Percentiles rank a stretch among this genome's conserved stretches.
These are phyloP conservation scores for Onychomys leucogaster DNA, from an alignment of 2,797 vertebrate genomes.

Conservation along the genomic window DNA sequence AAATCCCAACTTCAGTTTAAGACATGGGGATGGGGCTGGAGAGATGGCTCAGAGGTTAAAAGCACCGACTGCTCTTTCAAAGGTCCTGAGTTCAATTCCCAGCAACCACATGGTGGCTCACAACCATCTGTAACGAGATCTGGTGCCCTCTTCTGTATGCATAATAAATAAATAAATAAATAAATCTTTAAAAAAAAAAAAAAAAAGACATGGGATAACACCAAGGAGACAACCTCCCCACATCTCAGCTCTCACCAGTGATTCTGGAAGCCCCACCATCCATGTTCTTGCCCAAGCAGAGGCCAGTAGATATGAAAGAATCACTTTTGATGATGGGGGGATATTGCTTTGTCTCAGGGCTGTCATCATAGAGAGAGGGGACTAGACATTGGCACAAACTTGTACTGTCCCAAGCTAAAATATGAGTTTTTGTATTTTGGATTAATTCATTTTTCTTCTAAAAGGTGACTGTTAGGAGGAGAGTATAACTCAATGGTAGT, in stretches of 20 bases:
- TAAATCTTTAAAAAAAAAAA: too few relatives aligned
- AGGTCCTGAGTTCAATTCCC: too few relatives aligned
- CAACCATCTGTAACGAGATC: too few relatives aligned
- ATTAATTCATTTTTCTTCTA: not conserved
- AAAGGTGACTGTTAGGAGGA: not conserved
- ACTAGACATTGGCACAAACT: not conserved
- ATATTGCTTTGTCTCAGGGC: not conserved
- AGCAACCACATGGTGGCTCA: too few relatives aligned
- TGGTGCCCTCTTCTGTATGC: too few relatives aligned
- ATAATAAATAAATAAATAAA: too few relatives aligned
- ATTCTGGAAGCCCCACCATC: not conserved
- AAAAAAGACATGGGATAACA: too few relatives aligned
- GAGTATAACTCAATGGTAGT: not conserved
- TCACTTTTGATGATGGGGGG: not conserved
- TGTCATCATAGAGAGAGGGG: not conserved
- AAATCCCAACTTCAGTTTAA: constrained; percentile 17
- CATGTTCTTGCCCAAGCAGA: not conserved
- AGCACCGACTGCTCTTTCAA: too few relatives aligned
- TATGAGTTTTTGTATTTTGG: not conserved
- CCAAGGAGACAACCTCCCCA: not conserved
- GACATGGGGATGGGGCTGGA: too few relatives aligned
- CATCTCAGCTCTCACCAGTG: not conserved
- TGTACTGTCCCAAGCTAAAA: not conserved
- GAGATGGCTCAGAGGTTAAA: too few relatives aligned
- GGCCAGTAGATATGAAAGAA: not conserved